These are phyloP conservation scores for Chamaetylas fuelleborni DNA, from an alignment of 2,113 vertebrate species.

Conservation along the genomic window DNA sequence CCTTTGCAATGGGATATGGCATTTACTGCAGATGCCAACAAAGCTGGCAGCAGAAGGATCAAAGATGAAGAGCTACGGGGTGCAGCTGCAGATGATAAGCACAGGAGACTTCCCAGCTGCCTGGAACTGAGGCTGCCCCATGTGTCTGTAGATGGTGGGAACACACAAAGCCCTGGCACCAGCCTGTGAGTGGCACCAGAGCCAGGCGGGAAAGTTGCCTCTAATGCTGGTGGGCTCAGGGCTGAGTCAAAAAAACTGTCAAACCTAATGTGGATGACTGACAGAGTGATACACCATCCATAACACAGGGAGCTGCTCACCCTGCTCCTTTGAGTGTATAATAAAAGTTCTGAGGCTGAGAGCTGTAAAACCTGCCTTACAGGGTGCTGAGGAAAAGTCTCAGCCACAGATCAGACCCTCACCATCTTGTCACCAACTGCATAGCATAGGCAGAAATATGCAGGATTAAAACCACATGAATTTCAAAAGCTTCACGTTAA, in stretches of 20 bases:
- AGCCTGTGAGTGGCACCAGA: neutral
- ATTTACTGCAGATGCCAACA: neutral
- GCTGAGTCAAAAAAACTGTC: neutral
- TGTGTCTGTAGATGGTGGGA: neutral
- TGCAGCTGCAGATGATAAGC: neutral
- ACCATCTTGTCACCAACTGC: rapidly evolving
- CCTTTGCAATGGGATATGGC: neutral
- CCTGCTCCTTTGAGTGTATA: neutral
- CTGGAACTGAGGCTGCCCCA: rapidly evolving
- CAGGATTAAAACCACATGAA: neutral
- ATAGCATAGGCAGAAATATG: neutral
- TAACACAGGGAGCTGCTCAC: neutral
- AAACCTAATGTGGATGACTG: neutral
- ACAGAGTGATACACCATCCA: neutral
- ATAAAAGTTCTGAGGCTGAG: neutral
- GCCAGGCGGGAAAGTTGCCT: neutral
- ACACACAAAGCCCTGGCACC: neutral
- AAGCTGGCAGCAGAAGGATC: neutral
- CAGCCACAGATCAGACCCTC: neutral
- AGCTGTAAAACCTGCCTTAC: neutral
- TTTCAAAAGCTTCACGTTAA: neutral
- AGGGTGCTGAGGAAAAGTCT: neutral
- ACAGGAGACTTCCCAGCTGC: neutral
- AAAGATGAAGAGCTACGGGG: neutral
- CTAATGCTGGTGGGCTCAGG: neutral